Base-by-base conservation (phyloP, 2,797 vertebrate genomes). In the Sphaeramia orbicularis region DNA sequence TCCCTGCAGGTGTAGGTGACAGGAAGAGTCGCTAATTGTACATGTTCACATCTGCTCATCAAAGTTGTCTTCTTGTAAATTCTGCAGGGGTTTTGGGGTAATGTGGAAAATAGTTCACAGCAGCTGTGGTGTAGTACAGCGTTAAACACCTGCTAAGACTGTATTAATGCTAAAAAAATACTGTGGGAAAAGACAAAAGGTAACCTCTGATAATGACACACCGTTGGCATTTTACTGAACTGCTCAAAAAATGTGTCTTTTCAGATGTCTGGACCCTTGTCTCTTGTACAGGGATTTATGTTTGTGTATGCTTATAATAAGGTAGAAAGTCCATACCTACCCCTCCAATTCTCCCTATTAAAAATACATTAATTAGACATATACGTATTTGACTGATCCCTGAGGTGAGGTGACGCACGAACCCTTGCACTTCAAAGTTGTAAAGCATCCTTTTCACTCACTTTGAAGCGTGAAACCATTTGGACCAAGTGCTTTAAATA, bases 391-490 rank as follows among this genome's bases (percentile, higher is more conserved):
- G 48, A 76, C 49, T 63, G 52, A 64, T 56, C 45, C 43, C 69
- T 3, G 14, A 13, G 12, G 49, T 47, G 56, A 48, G 8, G 30
- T 64, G 65, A 82, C 10, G 37, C 53, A 45, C 44, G 48, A 57
- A 45, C 32, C 30, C 14, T 10, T 53, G 18, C 12, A 55, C 72
- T 69, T 82, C 62, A 71, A 78, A 81, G 63, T 61, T 58, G 18
- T 12, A 4, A 62, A 32, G 40, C 19, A 45, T 58, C 56, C 14
- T 32, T 50, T 44, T 70, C 45, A 58, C 41, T 35, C 48, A 38
- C 75, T 85, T 75, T 81, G 61, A 85, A 67, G 53, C 59, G 27
- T 2, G 8, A 74, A 72, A 55, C 32, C 27, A 27, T 57, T 76
- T 65, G 57, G 73, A 65, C 30, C 30, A 10, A 0, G 16, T 10